Conservation (phyloP, 2,888 invertebrate species). For the Diplazon laetatorius region DNA sequence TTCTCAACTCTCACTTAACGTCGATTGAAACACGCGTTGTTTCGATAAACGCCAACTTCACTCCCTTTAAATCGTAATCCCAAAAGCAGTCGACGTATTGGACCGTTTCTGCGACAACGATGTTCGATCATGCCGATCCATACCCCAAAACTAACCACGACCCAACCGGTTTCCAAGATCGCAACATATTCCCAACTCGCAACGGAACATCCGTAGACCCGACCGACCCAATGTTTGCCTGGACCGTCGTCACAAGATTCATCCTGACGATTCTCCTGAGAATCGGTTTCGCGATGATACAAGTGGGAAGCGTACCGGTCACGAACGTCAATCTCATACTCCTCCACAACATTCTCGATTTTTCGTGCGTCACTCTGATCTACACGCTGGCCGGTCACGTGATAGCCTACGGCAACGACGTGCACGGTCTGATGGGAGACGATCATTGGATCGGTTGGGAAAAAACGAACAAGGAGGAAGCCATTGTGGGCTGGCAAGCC, state of each 20-base stretch:
- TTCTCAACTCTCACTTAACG: too few species aligned
- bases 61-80: not conserved
- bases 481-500: constrained; percentile 76
- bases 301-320: constrained; percentile 79
- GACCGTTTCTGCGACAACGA: constrained; percentile 29
- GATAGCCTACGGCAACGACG: constrained; percentile 77
- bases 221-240: constrained; percentile 13
- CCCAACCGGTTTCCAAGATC: constrained; percentile 30
- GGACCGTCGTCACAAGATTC: constrained; percentile 61
- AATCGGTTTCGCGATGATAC: constrained; percentile 77
- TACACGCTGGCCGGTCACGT: constrained; percentile 76
- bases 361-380: constrained; percentile 74
- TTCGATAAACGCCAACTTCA: too few species aligned
- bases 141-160: constrained; percentile 53
- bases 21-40: too few species aligned
- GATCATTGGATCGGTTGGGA: constrained; percentile 73
- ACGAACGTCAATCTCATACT: constrained; percentile 79
- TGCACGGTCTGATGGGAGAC: constrained; percentile 70
- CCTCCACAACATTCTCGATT: constrained; percentile 79
- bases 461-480: constrained; percentile 69
- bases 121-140: constrained; percentile 37
- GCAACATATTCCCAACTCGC: constrained; percentile 2
- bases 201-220: constrained; percentile 5
- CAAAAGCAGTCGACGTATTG: not conserved
- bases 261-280: constrained; percentile 74